phyloP scores from a whole-genome alignment of 2,888 invertebrate species.

The Conops quadrifasciatus region DNA sequence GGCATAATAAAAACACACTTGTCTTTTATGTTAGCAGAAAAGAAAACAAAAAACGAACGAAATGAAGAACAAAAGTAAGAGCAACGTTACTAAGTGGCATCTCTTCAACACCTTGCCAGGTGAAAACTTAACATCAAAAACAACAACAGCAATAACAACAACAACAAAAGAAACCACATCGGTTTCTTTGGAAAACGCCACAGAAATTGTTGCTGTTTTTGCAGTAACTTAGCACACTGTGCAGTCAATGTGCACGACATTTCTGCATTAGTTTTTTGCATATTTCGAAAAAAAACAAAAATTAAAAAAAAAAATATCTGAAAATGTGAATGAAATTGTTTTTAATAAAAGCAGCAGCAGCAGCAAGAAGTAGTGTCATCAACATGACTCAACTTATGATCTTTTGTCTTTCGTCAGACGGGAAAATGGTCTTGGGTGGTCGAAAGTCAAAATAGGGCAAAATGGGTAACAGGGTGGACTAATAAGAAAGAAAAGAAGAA shows the following conservation, averaged over 20 bases:
- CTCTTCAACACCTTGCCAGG: background rate
- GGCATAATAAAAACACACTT: background rate
- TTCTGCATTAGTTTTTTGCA: conserved; percentile 19
- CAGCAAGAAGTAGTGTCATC: conserved; percentile 6
- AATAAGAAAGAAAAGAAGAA: no score
- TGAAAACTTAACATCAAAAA: no score
- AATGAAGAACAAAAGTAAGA: conserved; percentile 2
- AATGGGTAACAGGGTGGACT: no score
- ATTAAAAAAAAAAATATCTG: no score
- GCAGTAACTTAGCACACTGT: conserved; percentile 15
- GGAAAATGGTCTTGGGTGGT: conserved; percentile 30
- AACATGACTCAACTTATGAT: conserved; percentile 9
- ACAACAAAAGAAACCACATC: background rate
- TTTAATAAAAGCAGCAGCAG: conserved; percentile 2
- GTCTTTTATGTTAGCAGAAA: background rate
- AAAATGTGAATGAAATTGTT: conserved; percentile 17
- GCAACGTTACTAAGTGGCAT: conserved; percentile 2
- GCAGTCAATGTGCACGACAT: background rate
- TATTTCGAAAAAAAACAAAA: no score
- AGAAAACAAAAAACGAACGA: no score
- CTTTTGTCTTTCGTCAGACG: background rate
- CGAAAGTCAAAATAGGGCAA: background rate
- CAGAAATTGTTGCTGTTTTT: background rate
- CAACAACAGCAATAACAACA: background rate
- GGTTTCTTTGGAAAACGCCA: no score